These are phyloP conservation scores for Leucoptera coffeella DNA, from an alignment of 2,888 invertebrate genomes.

Conservation along the genomic window DNA sequence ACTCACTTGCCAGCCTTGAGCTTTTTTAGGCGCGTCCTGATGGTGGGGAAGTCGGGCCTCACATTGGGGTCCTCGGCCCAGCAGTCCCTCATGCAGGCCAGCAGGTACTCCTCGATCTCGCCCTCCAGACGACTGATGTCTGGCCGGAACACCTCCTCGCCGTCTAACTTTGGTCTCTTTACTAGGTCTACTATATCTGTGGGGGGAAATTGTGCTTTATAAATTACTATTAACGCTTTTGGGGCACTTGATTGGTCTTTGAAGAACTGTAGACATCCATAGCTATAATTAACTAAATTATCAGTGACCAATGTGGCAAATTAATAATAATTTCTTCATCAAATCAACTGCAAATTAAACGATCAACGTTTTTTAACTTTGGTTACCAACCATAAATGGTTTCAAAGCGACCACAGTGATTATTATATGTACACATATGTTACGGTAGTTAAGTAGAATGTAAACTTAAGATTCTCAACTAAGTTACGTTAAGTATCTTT, in stretches of 20 bases:
- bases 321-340: no score
- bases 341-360: no score
- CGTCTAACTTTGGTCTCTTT: slow-evolving; percentile 60
- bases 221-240: slow-evolving; percentile 1
- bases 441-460: no score
- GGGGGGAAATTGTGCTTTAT: slow-evolving; percentile 1
- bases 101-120: slow-evolving; percentile 68
- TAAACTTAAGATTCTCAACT: no score
- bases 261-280: no score
- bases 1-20: slow-evolving; percentile 84
- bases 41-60: slow-evolving; percentile 79
- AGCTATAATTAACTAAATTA: no score
- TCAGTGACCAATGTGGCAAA: no score
- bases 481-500: no score
- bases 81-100: slow-evolving; percentile 78
- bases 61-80: slow-evolving; percentile 82
- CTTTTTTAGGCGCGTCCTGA: slow-evolving; percentile 76
- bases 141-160: slow-evolving; percentile 73
- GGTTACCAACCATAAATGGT: no score
- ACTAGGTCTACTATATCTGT: slow-evolving; percentile 83
- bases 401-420: no score
- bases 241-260: neutral
- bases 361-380: no score
- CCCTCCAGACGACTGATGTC: slow-evolving; percentile 67
- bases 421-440: no score